Evolutionary conservation across 2,797 vertebrate genomes (phyloP), one percentile per base, ranked within the genome.

Genomic region (Glyptemys insculpta): DNA sequence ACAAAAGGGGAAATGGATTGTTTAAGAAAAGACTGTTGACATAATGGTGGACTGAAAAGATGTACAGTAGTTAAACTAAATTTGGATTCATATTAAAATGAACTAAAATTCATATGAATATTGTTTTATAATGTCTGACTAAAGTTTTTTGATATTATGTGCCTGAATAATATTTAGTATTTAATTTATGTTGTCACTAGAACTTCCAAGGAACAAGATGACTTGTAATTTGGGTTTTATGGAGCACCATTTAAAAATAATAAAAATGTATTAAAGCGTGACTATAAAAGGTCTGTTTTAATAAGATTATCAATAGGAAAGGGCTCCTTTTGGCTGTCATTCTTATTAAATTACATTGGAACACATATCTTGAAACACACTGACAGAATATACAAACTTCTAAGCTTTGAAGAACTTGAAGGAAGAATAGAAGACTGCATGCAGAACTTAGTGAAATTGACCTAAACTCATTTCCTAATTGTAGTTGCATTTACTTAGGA

Each of bases 401-500:
- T 88, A 47, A 47, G 57, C 81, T 90, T 44, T 88, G 74, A 95
- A 92, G 57, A 78, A 31, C 18, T 84, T 8, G 68, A 89, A 41
- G 29, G 37, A 74, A 44, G 59, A 74, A 47, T 44, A 47, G 41
- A 76, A 44, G 12, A 29, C 25, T 47, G 14, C 23, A 47, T 47
- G 72, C n/a, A 72, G 47, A 11, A 19, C 74, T 92, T 87, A 87
- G 72, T 25, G 11, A 25, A 92, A 91, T 11, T 82, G 37, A 57
- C 31, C 23, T n/a, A 81, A 90, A 47, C 68, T 87, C 86, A 86
- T 53, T 87, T 56, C 90, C 52, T 85, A 93, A 89, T 53, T n/a
- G 1, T 49, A 12, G 82, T 81, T 89, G 18, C 80, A 53, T 41
- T 21, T 88, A 7, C 29, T 95, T 94, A 78, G 15, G 56, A 68